A percentile compares a stretch with the other conserved stretches of the same genome.
Evolutionary conservation across 2,113 vertebrate species (phyloP).

Genomic region (Colius striatus): DNA sequence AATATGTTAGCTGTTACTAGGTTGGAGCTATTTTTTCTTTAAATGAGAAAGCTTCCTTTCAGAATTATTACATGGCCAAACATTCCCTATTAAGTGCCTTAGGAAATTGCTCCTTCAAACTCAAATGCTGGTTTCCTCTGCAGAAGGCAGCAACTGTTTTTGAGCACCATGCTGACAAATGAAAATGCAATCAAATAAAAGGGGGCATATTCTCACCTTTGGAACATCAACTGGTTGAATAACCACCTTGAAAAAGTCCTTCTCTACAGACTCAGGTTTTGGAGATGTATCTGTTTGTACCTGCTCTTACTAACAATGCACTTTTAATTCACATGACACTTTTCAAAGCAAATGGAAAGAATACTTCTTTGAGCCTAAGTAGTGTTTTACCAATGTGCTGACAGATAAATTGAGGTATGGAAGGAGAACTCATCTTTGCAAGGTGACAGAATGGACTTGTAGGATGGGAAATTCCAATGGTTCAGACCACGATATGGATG

Average conservation of each 20-base stretch:
- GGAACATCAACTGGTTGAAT: background rate
- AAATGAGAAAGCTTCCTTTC: slow-evolving; percentile 54
- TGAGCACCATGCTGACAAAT: background rate
- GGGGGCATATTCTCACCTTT: background rate
- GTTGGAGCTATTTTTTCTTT: background rate
- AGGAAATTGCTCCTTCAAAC: slow-evolving; percentile 20
- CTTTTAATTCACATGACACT: background rate
- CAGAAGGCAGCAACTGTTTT: background rate
- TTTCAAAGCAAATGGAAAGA: background rate
- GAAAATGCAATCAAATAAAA: background rate
- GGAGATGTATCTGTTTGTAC: background rate
- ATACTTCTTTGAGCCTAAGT: background rate
- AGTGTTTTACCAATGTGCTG: background rate
- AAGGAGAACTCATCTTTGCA: background rate
- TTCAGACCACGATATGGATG: background rate
- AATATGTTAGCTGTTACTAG: background rate
- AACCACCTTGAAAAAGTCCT: background rate
- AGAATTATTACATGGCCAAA: slow-evolving; percentile 40
- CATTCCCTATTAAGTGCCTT: slow-evolving; percentile 16
- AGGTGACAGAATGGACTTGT: background rate
- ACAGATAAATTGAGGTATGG: background rate
- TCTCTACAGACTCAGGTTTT: background rate
- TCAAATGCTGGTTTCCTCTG: background rate
- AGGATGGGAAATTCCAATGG: background rate
- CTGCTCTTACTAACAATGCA: background rate